Conservation (phyloP, 1,140 invertebrate genomes). For the Pantala flavescens region DNA sequence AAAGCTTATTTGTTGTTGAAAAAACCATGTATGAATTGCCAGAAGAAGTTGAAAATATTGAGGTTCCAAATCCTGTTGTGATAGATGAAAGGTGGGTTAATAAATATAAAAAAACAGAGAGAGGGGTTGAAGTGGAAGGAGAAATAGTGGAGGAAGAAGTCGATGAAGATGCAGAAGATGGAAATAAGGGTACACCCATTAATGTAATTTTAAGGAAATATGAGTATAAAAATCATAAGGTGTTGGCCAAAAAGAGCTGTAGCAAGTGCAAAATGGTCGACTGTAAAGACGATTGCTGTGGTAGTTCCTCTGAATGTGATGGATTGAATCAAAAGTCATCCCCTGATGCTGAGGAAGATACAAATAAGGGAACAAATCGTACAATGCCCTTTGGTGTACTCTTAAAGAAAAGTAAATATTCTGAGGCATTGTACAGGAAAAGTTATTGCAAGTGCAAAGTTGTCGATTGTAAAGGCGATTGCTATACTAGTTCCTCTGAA, state of each 20-base stretch:
- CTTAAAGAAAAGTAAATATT: background rate
- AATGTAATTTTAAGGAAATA: too few relatives aligned
- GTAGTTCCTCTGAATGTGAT: too few relatives aligned
- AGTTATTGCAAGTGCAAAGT: background rate
- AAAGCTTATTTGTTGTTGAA: background rate
- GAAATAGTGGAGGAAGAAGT: background rate
- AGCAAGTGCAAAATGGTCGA: background rate
- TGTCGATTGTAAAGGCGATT: background rate
- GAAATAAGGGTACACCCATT: too few relatives aligned
- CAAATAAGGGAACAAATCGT: background rate
- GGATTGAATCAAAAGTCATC: background rate
- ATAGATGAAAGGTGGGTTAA: background rate
- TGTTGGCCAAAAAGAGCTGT: background rate
- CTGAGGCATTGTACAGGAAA: background rate
- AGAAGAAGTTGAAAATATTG: background rate
- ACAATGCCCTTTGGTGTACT: background rate
- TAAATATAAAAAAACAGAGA: background rate
- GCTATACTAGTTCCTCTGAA: background rate
- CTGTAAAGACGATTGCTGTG: too few relatives aligned
- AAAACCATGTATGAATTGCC: background rate
- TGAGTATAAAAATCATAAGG: too few relatives aligned
- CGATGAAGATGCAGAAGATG: background rate
- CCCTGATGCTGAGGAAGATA: background rate
- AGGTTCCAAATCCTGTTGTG: background rate
- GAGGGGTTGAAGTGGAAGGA: background rate